Evolutionary conservation across 2,888 invertebrate genomes (phyloP).

Genomic region (Fissipunctia ypsillon): DNA sequence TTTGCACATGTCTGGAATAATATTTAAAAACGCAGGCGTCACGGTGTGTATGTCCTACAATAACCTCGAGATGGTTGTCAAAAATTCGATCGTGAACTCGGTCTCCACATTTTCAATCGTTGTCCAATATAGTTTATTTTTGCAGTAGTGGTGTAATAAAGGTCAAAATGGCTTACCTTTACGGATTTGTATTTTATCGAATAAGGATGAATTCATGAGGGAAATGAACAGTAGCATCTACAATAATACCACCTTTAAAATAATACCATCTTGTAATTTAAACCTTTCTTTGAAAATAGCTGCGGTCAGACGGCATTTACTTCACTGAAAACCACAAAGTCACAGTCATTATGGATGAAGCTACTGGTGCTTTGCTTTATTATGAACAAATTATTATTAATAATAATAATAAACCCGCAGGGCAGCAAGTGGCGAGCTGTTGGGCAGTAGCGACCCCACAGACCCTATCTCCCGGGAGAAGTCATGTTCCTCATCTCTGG

Average conservation of each 20-base stretch:
- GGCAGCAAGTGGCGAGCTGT: no score
- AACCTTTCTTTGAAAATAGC: slow-evolving; percentile 15
- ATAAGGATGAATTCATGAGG: not conserved
- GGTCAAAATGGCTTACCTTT: not conserved
- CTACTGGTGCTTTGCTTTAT: slow-evolving; percentile 5
- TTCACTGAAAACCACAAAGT: slow-evolving; percentile 44
- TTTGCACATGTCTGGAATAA: slow-evolving; percentile 57
- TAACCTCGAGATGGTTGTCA: slow-evolving; percentile 27
- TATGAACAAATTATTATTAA: not conserved
- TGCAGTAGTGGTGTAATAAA: not conserved
- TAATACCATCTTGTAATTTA: not conserved
- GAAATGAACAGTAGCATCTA: not conserved
- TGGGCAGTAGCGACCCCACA: no score
- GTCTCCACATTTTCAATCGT: not conserved
- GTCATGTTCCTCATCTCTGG: no score
- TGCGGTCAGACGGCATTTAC: slow-evolving; percentile 48
- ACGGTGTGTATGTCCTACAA: slow-evolving; percentile 26
- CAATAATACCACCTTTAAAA: not conserved
- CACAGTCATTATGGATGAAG: slow-evolving; percentile 5
- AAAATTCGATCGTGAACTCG: not conserved
- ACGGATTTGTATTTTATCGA: not conserved
- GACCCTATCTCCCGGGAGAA: no score
- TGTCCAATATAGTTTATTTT: not conserved
- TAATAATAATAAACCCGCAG: no score
- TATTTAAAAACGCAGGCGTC: slow-evolving; percentile 30